These are phyloP conservation scores for Falco novaeseelandiae DNA, from an alignment of 2,797 vertebrate genomes.

Conservation along the genomic window DNA sequence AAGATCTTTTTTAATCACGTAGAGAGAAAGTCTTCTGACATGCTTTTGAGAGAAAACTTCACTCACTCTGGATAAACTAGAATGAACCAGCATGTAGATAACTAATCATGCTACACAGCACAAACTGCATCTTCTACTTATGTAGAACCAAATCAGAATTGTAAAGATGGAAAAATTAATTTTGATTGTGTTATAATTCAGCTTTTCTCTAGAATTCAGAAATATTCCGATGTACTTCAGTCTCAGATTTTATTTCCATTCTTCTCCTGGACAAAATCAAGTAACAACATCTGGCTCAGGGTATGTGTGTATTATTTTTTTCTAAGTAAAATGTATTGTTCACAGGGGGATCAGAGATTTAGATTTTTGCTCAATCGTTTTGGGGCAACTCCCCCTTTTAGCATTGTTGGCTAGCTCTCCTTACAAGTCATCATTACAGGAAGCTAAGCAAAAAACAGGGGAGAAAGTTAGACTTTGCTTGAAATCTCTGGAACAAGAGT, in stretches of 20 bases:
- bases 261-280: slow-evolving; percentile 50
- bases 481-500: slow-evolving; percentile 7
- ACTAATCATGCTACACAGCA: neutral
- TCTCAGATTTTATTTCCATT: slow-evolving; percentile 18
- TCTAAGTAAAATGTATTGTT: slow-evolving; percentile 51
- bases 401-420: slow-evolving; percentile 5
- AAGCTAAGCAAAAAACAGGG: slow-evolving; percentile 8
- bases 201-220: slow-evolving; percentile 9
- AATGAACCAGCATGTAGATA: neutral
- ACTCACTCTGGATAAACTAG: neutral
- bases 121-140: neutral
- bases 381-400: slow-evolving; percentile 41
- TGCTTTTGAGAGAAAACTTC: neutral
- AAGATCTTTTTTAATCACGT: neutral
- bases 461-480: neutral
- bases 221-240: slow-evolving; percentile 1
- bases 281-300: slow-evolving; percentile 48
- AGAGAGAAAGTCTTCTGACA: neutral
- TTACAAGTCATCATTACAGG: slow-evolving; percentile 41
- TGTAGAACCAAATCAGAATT: neutral
- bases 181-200: neutral
- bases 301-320: neutral
- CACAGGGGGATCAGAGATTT: slow-evolving; percentile 42
- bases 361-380: slow-evolving; percentile 54
- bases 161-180: neutral